Percentiles rank a stretch among this genome's conserved stretches.
Evolutionary conservation across 2,888 invertebrate species (phyloP).

Genomic region (Cheilosia soror): DNA sequence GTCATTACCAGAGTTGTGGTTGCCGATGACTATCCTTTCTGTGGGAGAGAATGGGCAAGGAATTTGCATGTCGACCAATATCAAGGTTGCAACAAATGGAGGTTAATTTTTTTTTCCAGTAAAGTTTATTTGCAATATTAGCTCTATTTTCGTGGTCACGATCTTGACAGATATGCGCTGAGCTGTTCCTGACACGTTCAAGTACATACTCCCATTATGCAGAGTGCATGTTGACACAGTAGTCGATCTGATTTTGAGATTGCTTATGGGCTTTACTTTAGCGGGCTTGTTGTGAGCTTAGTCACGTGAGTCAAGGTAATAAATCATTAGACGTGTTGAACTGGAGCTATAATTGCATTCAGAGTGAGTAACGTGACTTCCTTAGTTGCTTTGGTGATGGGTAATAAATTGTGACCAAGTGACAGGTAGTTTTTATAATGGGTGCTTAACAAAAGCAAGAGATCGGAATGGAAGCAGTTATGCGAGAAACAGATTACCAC

Average conservation of each 20-base stretch:
- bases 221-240: slow-evolving; percentile 26
- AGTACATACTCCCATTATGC: neutral
- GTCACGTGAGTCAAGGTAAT: slow-evolving; percentile 42
- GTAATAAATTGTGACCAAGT: slow-evolving; percentile 13
- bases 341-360: slow-evolving; percentile 42
- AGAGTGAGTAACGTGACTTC: slow-evolving; percentile 29
- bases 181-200: slow-evolving; percentile 10
- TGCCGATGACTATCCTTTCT: neutral
- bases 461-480: neutral
- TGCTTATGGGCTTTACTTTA: neutral
- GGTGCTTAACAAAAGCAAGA: neutral
- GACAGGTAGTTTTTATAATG: slow-evolving; percentile 3
- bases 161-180: slow-evolving; percentile 54
- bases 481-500: too few species aligned
- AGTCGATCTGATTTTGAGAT: slow-evolving; percentile 37
- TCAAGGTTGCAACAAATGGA: slow-evolving; percentile 33
- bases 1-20: neutral
- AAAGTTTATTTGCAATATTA: slow-evolving; percentile 1
- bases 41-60: neutral
- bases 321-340: slow-evolving; percentile 29
- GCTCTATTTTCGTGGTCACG: slow-evolving; percentile 53
- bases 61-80: slow-evolving; percentile 63
- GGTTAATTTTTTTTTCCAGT: neutral
- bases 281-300: neutral
- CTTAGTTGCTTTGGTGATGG: slow-evolving; percentile 11